Conservation (phyloP, 2,888 invertebrate species). For the Drosophila conformis region DNA sequence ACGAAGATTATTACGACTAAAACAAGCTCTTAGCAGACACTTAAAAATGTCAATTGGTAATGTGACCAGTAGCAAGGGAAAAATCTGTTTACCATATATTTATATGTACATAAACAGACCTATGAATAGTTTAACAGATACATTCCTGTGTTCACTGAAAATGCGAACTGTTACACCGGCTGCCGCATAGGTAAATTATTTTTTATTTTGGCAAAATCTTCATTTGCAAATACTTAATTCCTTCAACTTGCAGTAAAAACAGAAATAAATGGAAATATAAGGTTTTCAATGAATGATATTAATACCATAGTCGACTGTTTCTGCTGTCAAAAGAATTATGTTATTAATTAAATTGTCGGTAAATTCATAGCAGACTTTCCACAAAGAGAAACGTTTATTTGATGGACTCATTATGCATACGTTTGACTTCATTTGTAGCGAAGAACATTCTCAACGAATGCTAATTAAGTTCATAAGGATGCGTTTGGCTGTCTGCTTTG, state of each 20-base stretch:
- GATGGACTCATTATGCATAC: background rate
- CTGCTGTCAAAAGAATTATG: background rate
- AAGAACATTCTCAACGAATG: background rate
- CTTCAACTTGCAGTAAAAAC: constrained; percentile 1
- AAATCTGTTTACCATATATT: background rate
- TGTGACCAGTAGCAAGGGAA: constrained; percentile 7
- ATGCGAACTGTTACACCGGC: background rate
- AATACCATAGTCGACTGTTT: too few relatives aligned
- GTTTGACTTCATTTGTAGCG: background rate
- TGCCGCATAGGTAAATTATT: background rate
- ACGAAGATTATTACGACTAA: constrained; percentile 14
- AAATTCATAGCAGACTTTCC: background rate
- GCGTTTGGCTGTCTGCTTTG: background rate
- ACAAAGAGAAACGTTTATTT: background rate
- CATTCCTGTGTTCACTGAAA: background rate
- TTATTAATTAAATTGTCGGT: background rate
- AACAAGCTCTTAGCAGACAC: constrained; percentile 62
- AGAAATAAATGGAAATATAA: background rate
- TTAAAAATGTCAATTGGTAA: constrained; percentile 58
- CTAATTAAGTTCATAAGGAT: background rate
- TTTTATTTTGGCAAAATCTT: background rate
- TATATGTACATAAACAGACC: background rate
- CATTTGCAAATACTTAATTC: constrained; percentile 2
- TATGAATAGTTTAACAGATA: background rate
- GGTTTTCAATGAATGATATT: background rate